Conservation (phyloP, 2,888 invertebrate species). For the Sycophila texana region DNA sequence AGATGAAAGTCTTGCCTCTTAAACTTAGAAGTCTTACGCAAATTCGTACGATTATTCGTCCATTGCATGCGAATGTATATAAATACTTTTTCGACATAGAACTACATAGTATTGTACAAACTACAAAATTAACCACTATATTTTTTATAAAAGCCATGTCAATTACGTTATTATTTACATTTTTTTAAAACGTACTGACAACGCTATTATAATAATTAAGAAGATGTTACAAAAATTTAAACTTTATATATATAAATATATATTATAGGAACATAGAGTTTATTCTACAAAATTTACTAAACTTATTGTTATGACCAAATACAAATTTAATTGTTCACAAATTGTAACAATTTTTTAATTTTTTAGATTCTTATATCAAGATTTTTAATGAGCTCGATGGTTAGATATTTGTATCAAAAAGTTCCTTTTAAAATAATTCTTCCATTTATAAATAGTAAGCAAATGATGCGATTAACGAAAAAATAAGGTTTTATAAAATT, state of each 20-base stretch:
- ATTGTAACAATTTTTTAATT: slow-evolving; percentile 14
- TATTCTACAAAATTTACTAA: not conserved
- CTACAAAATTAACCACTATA: slow-evolving; percentile 52
- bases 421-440: slow-evolving; percentile 32
- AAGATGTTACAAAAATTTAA: slow-evolving; percentile 9
- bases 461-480: not conserved
- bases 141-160: slow-evolving; percentile 56
- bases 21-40: slow-evolving; percentile 42
- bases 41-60: slow-evolving; percentile 45
- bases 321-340: slow-evolving; percentile 21
- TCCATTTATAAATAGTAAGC: slow-evolving; percentile 30
- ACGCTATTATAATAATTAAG: slow-evolving; percentile 2
- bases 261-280: no score
- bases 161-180: slow-evolving; percentile 51
- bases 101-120: slow-evolving; percentile 56
- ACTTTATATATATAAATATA: not conserved
- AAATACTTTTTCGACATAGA: slow-evolving; percentile 55
- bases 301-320: no score
- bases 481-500: slow-evolving; percentile 8
- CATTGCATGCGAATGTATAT: slow-evolving; percentile 59
- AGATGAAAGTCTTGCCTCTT: slow-evolving; percentile 64
- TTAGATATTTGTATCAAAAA: slow-evolving; percentile 30
- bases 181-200: slow-evolving; percentile 30
- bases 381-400: not conserved
- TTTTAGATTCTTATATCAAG: slow-evolving; percentile 7